Evolutionary conservation across 2,797 vertebrate genomes (phyloP).

Genomic region (Sitta carolinensis): DNA sequence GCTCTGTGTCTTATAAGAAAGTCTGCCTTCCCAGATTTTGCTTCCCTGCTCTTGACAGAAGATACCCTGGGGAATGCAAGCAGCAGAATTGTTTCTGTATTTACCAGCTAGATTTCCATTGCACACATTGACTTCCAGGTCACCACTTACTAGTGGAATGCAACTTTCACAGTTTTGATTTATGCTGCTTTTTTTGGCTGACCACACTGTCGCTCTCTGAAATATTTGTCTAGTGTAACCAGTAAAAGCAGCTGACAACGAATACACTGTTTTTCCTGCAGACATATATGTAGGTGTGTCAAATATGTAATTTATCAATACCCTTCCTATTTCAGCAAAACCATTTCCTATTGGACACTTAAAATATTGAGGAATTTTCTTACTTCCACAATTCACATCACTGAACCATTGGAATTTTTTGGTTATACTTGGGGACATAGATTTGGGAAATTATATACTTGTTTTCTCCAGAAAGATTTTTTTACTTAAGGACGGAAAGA

Average conservation of each 20-base stretch:
- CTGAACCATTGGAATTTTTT: background rate
- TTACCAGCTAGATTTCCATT: background rate
- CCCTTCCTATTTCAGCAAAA: background rate
- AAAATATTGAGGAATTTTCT: background rate
- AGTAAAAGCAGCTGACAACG: background rate
- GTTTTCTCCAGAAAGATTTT: background rate
- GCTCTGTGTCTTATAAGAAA: background rate
- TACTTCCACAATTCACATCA: background rate
- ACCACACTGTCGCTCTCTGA: background rate
- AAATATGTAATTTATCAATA: background rate
- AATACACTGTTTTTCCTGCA: background rate
- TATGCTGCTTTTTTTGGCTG: background rate
- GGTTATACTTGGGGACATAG: background rate
- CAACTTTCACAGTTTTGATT: background rate
- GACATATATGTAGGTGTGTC: background rate
- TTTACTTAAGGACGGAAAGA: background rate
- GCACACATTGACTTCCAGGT: background rate
- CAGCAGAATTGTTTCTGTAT: background rate
- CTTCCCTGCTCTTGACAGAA: background rate
- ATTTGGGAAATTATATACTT: background rate
- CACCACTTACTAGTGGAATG: background rate
- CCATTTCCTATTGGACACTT: background rate
- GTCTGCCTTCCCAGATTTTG: background rate
- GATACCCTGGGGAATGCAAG: background rate
- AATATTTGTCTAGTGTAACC: background rate